phyloP scores from a whole-genome alignment of 2,888 invertebrate species.

The Ennomos erosarius region DNA sequence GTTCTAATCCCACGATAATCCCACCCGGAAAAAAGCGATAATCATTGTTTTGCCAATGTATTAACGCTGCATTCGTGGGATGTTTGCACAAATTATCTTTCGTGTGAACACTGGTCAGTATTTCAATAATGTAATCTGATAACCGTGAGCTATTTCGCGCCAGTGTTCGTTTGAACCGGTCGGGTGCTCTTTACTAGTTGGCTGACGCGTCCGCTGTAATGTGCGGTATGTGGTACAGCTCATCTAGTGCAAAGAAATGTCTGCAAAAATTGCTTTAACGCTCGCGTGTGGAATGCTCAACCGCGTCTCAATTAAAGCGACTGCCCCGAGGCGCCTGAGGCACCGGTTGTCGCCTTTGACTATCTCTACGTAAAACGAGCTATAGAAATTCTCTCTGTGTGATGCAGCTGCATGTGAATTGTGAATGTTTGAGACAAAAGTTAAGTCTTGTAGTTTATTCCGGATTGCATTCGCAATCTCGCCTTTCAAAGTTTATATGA shows the following conservation, averaged over 20 bases:
- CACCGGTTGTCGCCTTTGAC: conserved; percentile 59
- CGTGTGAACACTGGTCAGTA: conserved; percentile 63
- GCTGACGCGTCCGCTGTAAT: conserved; percentile 29
- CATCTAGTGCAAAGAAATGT: conserved; percentile 34
- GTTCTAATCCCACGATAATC: conserved; percentile 75
- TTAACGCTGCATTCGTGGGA: conserved; percentile 64
- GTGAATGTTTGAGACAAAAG: conserved; percentile 64
- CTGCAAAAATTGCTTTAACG: conserved; percentile 49
- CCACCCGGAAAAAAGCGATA: conserved; percentile 76
- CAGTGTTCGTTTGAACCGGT: conserved; percentile 50
- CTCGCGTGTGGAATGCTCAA: conserved; percentile 57
- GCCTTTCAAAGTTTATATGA: conserved; percentile 46
- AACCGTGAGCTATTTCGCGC: conserved; percentile 55
- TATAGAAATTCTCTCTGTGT: conserved; percentile 55
- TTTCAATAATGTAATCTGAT: conserved; percentile 68
- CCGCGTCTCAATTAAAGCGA: conserved; percentile 64
- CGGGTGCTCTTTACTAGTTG: conserved; percentile 21
- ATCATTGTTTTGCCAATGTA: conserved; percentile 73
- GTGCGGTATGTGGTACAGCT: conserved; percentile 28
- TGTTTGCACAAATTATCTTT: conserved; percentile 72
- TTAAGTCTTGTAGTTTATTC: conserved; percentile 61
- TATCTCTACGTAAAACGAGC: conserved; percentile 57
- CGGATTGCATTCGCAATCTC: conserved; percentile 60
- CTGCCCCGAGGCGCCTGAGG: conserved; percentile 53
- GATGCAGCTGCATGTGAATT: conserved; percentile 59